phyloP scores from a whole-genome alignment of 1,140 invertebrate genomes.

The Ruditapes philippinarum region DNA sequence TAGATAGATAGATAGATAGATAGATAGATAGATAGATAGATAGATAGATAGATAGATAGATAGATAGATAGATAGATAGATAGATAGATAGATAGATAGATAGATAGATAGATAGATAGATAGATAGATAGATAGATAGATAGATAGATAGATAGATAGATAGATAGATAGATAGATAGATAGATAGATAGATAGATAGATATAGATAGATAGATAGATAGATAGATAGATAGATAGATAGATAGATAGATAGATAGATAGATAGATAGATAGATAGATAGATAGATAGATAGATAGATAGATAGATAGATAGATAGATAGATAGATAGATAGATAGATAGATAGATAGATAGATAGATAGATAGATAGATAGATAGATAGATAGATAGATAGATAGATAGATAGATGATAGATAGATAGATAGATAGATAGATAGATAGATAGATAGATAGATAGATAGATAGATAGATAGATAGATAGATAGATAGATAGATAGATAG shows the following conservation, averaged over 20 bases:
- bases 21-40: neutral
- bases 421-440: neutral
- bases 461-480: neutral
- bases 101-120: neutral
- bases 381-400: too few species aligned
- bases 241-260: neutral
- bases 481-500: neutral
- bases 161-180: neutral
- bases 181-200: too few species aligned
- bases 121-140: neutral
- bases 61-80: neutral
- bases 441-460: neutral
- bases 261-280: neutral
- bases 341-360: neutral
- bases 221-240: neutral
- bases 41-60: neutral
- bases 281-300: neutral
- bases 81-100: neutral
- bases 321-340: neutral
- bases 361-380: neutral
- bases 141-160: neutral
- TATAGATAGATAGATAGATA: too few species aligned
- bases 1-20: neutral
- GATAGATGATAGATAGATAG: too few species aligned
- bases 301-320: neutral